Evolutionary conservation across 2,888 invertebrate species (phyloP), one percentile per base, ranked within the genome.

Genomic region (Frankliniella intonsa): DNA sequence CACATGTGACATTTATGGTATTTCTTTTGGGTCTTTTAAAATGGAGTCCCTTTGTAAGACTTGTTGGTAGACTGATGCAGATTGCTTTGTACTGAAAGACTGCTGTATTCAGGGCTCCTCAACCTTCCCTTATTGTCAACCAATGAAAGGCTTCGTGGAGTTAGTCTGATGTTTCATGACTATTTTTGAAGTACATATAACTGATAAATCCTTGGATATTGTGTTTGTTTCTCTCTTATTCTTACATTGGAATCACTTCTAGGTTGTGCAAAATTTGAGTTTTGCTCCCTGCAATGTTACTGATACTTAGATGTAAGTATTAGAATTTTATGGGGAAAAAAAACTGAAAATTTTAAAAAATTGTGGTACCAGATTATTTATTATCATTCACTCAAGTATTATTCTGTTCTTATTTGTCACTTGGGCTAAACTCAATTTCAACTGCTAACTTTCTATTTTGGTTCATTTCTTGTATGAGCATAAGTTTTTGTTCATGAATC

Each of bases 81-180:
- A 25, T 76, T 76, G 69, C 69, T 76, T n/a, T 25, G 3, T 22
- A 76, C 10, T 22, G 69, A 76, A 76, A 76, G 69, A 76, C 69
- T 76, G 69, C 69, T 69, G 69, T 76, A 25, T 22, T 76, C 69
- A 76, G 69, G 69, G 25, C 69, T 25, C 12, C 69, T 76, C 25
- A 25, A 76, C 69, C 69, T 25, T 76, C 25, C 69, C 69, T 25
- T 25, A 22, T 76, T 76, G 38, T 38, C 38, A 38, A 38, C 38
- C n/a, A n/a, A n/a, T n/a, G n/a, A n/a, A 14, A 55, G 19, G 55
- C 17, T 55, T 55, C 11, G 14, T 14, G 12, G 38, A 14, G 7
- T 19, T 0, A 14, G 19, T 19, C 55, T 14, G 14, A 19, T 55
- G 55, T 55, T 14, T 19, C 9, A 12, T 55, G 55, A 19, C 5